Conservation (phyloP, 1,140 invertebrate species). For the Camponotus floridanus region DNA sequence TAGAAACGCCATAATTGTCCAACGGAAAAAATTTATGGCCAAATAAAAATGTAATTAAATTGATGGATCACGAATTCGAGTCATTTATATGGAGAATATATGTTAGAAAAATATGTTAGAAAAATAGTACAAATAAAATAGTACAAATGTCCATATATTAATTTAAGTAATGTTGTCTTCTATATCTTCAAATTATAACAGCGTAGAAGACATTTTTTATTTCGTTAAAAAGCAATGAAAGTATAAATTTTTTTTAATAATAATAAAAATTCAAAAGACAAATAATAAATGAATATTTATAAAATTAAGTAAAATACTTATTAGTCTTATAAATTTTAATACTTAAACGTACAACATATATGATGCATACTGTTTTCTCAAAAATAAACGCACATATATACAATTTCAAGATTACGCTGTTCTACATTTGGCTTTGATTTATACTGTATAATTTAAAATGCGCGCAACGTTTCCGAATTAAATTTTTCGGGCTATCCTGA, state of each 20-base stretch:
- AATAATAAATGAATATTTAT: background rate
- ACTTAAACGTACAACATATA: too few relatives aligned
- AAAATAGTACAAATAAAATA: background rate
- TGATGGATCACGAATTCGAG: conserved; percentile 27
- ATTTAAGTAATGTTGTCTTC: too few relatives aligned
- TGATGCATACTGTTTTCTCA: too few relatives aligned
- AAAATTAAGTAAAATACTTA: too few relatives aligned
- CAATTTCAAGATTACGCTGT: background rate
- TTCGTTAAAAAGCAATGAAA: background rate
- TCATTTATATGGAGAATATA: conserved; percentile 17
- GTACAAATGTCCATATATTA: too few relatives aligned
- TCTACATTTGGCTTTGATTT: background rate
- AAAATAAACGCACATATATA: too few relatives aligned
- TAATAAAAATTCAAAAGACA: background rate
- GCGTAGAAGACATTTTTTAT: background rate
- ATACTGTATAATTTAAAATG: background rate
- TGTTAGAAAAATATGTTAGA: background rate
- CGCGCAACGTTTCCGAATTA: background rate
- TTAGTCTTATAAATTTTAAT: too few relatives aligned
- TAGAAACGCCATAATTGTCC: conserved; percentile 38
- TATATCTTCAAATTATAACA: too few relatives aligned
- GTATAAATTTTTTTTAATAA: background rate
- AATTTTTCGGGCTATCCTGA: background rate
- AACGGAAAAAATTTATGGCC: conserved; percentile 44
- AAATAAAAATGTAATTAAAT: conserved; percentile 55